These are phyloP conservation scores for Drosophila mercatorum DNA, from an alignment of 2,888 invertebrate genomes.

Conservation along the genomic window DNA sequence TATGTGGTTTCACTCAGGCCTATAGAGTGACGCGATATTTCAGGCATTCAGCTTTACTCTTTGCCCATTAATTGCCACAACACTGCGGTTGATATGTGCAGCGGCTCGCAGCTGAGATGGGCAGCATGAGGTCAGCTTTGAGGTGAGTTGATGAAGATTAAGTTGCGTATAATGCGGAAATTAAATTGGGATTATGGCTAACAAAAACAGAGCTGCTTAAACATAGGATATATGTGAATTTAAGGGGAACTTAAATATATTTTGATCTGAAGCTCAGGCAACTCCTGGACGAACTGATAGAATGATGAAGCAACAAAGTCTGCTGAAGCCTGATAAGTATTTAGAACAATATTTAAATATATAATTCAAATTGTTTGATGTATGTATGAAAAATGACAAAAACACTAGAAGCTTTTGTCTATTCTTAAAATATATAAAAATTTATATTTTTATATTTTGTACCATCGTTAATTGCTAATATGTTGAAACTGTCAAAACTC, in stretches of 20 bases:
- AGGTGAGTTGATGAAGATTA: neutral
- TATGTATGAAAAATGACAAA: neutral
- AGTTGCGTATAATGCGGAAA: neutral
- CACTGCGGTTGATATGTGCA: neutral
- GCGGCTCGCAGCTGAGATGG: neutral
- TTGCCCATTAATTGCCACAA: neutral
- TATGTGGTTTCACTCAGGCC: conserved; percentile 25
- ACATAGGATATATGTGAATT: neutral
- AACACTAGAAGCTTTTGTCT: too few species aligned
- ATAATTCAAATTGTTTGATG: neutral
- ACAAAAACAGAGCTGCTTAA: neutral
- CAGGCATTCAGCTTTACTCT: neutral
- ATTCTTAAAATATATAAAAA: neutral
- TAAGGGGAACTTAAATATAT: neutral
- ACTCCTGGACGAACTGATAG: too few species aligned
- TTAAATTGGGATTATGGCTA: neutral
- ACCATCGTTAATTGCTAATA: neutral
- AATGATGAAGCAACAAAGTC: too few species aligned
- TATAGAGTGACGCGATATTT: conserved; percentile 9
- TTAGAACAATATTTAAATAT: too few species aligned
- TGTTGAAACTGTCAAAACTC: neutral
- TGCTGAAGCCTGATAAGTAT: too few species aligned
- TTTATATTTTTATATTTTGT: neutral
- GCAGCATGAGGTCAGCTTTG: neutral
- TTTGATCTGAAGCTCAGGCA: neutral